Conservation (phyloP, 2,113 vertebrate genomes). For the Reinhardtius hippoglossoides region DNA sequence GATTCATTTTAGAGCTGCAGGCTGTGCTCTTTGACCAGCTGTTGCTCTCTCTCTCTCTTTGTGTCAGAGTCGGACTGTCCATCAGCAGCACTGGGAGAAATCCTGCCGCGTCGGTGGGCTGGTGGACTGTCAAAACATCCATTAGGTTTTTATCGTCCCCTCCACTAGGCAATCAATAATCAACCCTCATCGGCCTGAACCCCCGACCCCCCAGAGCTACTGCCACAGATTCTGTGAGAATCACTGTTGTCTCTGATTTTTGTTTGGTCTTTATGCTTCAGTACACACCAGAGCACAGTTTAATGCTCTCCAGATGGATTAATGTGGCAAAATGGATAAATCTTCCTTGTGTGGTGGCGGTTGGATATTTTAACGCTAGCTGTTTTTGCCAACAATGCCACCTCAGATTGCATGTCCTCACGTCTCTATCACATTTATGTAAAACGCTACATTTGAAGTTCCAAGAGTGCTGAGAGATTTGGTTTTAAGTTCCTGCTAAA, state of each 20-base stretch:
- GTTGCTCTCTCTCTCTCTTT: not conserved
- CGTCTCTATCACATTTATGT: constrained; percentile 1
- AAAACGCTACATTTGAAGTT: constrained; percentile 31
- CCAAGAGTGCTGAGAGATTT: not conserved
- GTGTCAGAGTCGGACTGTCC: not conserved
- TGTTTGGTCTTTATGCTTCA: constrained; percentile 7
- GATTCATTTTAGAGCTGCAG: not conserved
- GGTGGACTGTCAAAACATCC: not conserved
- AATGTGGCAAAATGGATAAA: not conserved
- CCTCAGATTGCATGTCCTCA: not conserved
- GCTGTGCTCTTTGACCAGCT: not conserved
- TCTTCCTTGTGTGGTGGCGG: not conserved
- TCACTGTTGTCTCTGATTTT: not conserved
- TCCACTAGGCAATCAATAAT: not conserved
- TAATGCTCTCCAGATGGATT: not conserved
- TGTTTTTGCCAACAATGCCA: not conserved
- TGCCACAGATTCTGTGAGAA: not conserved
- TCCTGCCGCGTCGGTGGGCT: not conserved
- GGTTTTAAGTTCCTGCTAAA: constrained; percentile 26
- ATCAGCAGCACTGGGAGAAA: not conserved
- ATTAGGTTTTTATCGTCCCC: not conserved
- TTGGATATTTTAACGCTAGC: not conserved
- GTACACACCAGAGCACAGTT: not conserved
- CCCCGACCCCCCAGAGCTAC: not conserved
- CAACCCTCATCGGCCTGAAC: not conserved